Conservation (phyloP, 1,140 invertebrate species). For the Lepidostoma basale region DNA sequence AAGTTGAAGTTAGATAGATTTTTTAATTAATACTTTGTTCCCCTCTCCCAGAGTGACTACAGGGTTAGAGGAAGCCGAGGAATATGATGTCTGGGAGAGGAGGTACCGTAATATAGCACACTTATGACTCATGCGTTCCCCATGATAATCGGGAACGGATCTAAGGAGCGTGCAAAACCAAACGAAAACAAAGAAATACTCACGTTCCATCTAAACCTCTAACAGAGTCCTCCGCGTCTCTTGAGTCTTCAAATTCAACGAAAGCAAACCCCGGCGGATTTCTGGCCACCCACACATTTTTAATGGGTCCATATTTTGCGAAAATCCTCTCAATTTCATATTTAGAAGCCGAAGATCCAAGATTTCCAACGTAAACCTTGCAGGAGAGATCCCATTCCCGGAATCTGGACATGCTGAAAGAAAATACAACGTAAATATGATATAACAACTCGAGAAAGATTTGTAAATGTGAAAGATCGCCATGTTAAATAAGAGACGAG, state of each 20-base stretch:
- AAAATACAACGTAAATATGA: no score
- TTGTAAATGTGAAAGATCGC: no score
- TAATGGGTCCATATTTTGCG: slow-evolving; percentile 90
- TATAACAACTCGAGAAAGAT: no score
- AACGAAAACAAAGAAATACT: slow-evolving; percentile 53
- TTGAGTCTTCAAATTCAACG: slow-evolving; percentile 96
- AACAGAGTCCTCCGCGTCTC: slow-evolving; percentile 98
- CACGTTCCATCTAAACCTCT: slow-evolving; percentile 92
- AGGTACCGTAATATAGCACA: slow-evolving; percentile 43
- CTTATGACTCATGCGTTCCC: slow-evolving; percentile 46
- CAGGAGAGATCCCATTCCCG: slow-evolving; percentile 92
- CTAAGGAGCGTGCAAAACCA: slow-evolving; percentile 33
- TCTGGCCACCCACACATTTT: slow-evolving; percentile 96
- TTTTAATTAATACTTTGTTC: slow-evolving; percentile 2
- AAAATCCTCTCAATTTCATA: slow-evolving; percentile 92
- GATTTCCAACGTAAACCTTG: slow-evolving; percentile 99
- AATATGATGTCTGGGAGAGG: slow-evolving; percentile 20
- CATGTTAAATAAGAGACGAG: no score
- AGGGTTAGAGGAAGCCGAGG: background rate
- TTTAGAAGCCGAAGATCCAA: slow-evolving; percentile 89
- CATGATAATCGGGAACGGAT: slow-evolving; percentile 24
- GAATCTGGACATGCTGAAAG: slow-evolving; percentile 72
- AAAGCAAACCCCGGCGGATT: slow-evolving; percentile 96
- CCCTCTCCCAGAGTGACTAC: slow-evolving; percentile 1
- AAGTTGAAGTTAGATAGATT: no score